A percentile compares a stretch with the other conserved stretches of the same genome.
Conservation (phyloP, 2,888 invertebrate genomes). For the Hesperia comma region DNA sequence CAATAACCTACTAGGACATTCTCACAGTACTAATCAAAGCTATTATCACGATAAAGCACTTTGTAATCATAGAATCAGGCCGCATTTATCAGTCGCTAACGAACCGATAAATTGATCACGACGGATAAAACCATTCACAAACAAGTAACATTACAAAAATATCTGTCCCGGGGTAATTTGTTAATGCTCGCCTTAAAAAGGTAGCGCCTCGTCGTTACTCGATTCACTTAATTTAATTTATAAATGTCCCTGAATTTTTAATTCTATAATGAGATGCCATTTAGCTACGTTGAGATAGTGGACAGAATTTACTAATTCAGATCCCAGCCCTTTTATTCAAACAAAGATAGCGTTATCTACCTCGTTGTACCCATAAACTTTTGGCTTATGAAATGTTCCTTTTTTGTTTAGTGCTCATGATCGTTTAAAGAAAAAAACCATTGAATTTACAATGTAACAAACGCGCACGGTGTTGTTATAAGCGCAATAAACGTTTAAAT, state of each 20-base stretch:
- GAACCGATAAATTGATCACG: constrained; percentile 77
- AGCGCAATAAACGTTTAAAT: constrained; percentile 13
- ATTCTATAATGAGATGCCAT: constrained; percentile 66
- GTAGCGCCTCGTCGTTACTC: constrained; percentile 62
- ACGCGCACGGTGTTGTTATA: constrained; percentile 9
- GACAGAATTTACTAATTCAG: constrained; percentile 70
- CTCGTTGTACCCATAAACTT: constrained; percentile 52
- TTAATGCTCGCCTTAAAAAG: constrained; percentile 63
- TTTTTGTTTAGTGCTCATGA: constrained; percentile 1
- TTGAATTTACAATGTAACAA: constrained; percentile 16
- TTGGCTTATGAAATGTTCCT: constrained; percentile 5
- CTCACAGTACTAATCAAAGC: constrained; percentile 66
- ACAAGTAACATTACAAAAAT: constrained; percentile 74
- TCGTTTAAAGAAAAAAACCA: constrained; percentile 6
- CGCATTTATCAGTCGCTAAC: constrained; percentile 74
- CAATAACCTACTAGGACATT: constrained; percentile 52
- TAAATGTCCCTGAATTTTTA: constrained; percentile 64
- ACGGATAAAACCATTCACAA: constrained; percentile 72
- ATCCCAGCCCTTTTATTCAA: constrained; percentile 53
- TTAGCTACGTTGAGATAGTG: constrained; percentile 68
- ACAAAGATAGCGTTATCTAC: constrained; percentile 65
- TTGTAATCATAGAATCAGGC: constrained; percentile 73
- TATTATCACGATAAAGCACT: constrained; percentile 69
- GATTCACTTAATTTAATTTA: constrained; percentile 58
- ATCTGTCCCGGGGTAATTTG: constrained; percentile 72